phyloP scores from a whole-genome alignment of 2,797 vertebrate species.

The Neostethus bicornis region DNA sequence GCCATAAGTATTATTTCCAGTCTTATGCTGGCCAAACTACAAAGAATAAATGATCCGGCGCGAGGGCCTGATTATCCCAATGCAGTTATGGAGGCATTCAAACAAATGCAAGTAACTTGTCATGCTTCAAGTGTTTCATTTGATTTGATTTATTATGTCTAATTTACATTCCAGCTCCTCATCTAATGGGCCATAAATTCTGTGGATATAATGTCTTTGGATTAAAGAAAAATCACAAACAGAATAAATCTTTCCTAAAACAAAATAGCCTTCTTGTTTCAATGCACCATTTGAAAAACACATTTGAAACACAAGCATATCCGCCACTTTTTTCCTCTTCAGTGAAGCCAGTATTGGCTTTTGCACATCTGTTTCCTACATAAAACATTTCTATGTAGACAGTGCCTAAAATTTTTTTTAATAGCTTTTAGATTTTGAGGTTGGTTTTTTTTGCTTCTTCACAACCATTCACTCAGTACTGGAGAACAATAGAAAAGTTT shows the following conservation, averaged over 20 bases:
- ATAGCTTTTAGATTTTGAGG: no score
- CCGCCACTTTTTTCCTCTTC: slow-evolving; percentile 26
- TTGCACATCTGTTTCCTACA: neutral
- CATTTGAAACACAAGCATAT: slow-evolving; percentile 38
- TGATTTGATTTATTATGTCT: slow-evolving; percentile 72
- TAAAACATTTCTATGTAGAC: slow-evolving; percentile 3
- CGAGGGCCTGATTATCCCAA: slow-evolving; percentile 61
- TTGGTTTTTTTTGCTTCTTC: neutral
- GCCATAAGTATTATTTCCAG: slow-evolving; percentile 42
- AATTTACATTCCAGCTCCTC: slow-evolving; percentile 72
- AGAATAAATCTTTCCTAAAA: slow-evolving; percentile 67
- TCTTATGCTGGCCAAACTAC: slow-evolving; percentile 46
- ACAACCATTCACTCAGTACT: neutral
- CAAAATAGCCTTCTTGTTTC: slow-evolving; percentile 65
- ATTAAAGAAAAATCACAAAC: slow-evolving; percentile 72
- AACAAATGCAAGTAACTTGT: slow-evolving; percentile 56
- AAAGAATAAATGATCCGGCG: slow-evolving; percentile 59
- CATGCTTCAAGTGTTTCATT: slow-evolving; percentile 64
- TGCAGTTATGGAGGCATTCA: slow-evolving; percentile 54
- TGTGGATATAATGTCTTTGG: slow-evolving; percentile 69
- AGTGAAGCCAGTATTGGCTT: slow-evolving; percentile 1
- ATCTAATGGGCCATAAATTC: slow-evolving; percentile 76
- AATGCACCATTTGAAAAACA: slow-evolving; percentile 65
- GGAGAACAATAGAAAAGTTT: neutral
- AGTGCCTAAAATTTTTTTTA: neutral